Conservation (phyloP, 2,888 invertebrate species). For the Orthosia gracilis region DNA sequence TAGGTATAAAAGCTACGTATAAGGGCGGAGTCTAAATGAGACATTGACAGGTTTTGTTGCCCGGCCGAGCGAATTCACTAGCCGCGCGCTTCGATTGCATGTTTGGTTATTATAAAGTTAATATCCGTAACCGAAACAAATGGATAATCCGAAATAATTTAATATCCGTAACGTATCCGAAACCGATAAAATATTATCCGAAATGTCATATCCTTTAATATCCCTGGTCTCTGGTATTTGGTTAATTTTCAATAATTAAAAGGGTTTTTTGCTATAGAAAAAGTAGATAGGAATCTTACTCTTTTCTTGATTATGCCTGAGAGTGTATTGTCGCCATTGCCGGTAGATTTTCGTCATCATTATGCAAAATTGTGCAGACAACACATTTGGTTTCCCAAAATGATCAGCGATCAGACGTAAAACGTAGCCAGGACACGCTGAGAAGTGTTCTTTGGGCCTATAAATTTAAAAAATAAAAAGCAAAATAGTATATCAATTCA, state of each 20-base stretch:
- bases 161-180: no score
- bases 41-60: no score
- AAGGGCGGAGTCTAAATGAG: no score
- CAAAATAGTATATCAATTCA: slow-evolving; percentile 45
- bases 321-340: neutral
- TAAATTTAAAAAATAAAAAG: neutral
- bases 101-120: no score
- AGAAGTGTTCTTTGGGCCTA: neutral
- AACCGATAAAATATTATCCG: no score
- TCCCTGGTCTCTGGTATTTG: no score
- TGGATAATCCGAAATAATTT: no score
- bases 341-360: neutral
- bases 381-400: neutral
- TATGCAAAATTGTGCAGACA: neutral
- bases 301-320: neutral
- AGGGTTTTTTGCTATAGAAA: neutral
- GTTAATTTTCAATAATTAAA: neutral
- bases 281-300: neutral
- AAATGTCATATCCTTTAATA: no score
- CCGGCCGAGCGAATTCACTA: no score
- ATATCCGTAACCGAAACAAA: no score
- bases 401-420: neutral
- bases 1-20: no score
- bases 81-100: no score
- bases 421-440: neutral